Evolutionary conservation across 1,140 invertebrate species (phyloP), one percentile per base, ranked within the genome.

Genomic region (Apis dorsata): DNA sequence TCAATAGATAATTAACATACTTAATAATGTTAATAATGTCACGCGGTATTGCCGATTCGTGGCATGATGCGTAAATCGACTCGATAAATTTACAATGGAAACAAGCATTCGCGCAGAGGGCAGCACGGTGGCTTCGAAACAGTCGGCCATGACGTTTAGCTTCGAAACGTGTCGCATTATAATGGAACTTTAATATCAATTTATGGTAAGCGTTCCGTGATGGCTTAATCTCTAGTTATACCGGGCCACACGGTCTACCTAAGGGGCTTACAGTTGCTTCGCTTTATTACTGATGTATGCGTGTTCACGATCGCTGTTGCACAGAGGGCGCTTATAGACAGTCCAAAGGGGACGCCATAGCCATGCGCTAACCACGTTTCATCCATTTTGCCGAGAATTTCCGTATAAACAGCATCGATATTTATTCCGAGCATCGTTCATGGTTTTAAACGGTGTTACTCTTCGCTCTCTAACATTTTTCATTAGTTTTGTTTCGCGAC

Each of bases 361-460:
- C 83, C 86, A 82, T 73, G 76, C 62, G 86, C 83, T 73, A 88
- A 83, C 86, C 82, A 83, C 76, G 78, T 59, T 85, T 80, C 80
- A 66, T 83, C 80, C 79, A 88, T 82, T 88, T 68, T 63, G 57
- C 72, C 72, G 55, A 63, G 79, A 59, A 85, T 85, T 76, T 69
- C 51, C 57, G 72, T 28, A 44, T 66, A 85, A 86, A 79, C 75
- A 21, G 21, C 76, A 60, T n/a, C 79, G 77, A 89, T 88, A 91
- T 91, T 91, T 91, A 91, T 91, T 90, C 91, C 89, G 60, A 85
- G 81, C 86, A 80, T 90, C 86, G 89, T 76, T 70, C 87, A 74
- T 70, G 80, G 88, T 88, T 90, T 90, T 86, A 89, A 89, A 34
- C 83, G 78, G 79, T 80, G 83, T 89, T 80, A 83, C 62, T 63